These are phyloP conservation scores for Podarcis muralis DNA, from an alignment of 2,113 vertebrate species.

Conservation along the genomic window DNA sequence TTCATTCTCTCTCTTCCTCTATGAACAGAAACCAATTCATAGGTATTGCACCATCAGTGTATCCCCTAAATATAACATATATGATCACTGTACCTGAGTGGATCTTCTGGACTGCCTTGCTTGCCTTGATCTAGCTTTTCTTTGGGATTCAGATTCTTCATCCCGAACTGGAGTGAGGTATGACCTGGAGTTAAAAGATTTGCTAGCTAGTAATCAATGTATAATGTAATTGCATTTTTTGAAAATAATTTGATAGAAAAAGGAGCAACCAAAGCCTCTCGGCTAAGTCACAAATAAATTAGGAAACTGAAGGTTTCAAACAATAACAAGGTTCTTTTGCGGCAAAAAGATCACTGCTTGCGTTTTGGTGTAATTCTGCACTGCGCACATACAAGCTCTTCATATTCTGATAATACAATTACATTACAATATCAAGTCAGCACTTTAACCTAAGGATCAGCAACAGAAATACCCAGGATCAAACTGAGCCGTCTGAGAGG, in stretches of 20 bases:
- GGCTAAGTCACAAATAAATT: background rate
- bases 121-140: slow-evolving; percentile 98
- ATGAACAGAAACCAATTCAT: background rate
- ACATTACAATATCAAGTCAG: background rate
- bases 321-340: too few relatives aligned
- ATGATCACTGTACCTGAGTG: slow-evolving; percentile 83
- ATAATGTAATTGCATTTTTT: slow-evolving; percentile 36
- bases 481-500: background rate
- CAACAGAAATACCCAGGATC: background rate
- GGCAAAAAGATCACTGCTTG: background rate
- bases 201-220: slow-evolving; percentile 19
- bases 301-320: background rate
- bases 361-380: background rate
- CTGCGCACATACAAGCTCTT: background rate
- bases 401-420: background rate
- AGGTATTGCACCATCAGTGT: background rate
- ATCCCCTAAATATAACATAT: background rate
- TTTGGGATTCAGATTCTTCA: slow-evolving; percentile 98
- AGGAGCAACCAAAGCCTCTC: too few relatives aligned
- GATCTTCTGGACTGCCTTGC: slow-evolving; percentile 97
- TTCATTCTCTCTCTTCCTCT: background rate
- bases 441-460: background rate
- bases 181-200: slow-evolving; percentile 81
- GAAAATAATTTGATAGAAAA: background rate
- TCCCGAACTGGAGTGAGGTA: slow-evolving; percentile 98